Conservation (phyloP, 2,113 vertebrate species). For the Anolis sagrei region DNA sequence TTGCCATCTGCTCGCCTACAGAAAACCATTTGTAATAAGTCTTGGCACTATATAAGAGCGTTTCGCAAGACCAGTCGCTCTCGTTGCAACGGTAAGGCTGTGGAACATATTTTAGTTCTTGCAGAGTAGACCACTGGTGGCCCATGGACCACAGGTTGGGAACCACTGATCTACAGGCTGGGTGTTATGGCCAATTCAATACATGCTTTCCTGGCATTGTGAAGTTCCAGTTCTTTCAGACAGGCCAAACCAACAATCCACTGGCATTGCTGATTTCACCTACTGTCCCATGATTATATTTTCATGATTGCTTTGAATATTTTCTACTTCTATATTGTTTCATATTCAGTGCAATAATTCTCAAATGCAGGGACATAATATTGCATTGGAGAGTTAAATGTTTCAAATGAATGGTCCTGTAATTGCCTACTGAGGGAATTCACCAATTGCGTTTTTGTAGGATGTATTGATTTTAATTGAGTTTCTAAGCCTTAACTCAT, state of each 20-base stretch:
- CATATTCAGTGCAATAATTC: background rate
- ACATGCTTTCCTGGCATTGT: background rate
- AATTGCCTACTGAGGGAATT: background rate
- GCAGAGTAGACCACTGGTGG: no score
- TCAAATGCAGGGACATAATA: background rate
- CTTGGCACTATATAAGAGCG: no score
- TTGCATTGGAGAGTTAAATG: background rate
- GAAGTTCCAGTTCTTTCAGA: background rate
- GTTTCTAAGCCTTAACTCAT: background rate
- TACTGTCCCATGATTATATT: background rate
- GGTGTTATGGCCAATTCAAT: background rate
- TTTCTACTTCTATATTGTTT: background rate
- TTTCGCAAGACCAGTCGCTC: no score
- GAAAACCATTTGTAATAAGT: no score
- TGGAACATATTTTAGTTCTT: no score
- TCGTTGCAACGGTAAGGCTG: no score
- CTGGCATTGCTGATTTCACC: background rate
- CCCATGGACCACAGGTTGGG: no score
- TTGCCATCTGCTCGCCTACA: no score
- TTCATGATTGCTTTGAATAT: background rate
- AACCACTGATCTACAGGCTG: no score
- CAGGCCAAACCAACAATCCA: background rate
- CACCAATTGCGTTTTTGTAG: background rate
- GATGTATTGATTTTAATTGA: background rate
- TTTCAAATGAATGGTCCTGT: background rate